A percentile compares a stretch with the other conserved stretches of the same genome.
Conservation (phyloP, 2,797 vertebrate genomes). For the Micropoecilia bifurca region DNA sequence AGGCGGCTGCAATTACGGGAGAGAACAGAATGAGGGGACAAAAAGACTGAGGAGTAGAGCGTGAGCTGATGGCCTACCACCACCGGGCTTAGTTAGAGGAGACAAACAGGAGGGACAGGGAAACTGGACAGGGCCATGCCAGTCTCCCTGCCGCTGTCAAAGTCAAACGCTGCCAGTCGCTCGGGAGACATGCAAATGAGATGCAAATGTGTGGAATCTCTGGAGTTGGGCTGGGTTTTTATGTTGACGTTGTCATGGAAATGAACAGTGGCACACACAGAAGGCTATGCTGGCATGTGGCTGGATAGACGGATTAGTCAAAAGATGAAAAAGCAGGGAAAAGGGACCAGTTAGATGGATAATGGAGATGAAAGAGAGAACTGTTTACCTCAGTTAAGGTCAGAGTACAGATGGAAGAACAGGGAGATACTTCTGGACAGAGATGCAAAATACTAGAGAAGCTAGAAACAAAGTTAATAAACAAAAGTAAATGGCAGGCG, state of each 20-base stretch:
- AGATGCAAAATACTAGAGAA: slow-evolving; percentile 50
- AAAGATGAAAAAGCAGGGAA: slow-evolving; percentile 27
- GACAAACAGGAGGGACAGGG: slow-evolving; percentile 15
- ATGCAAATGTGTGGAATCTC: slow-evolving; percentile 81
- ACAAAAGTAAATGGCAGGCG: slow-evolving; percentile 51
- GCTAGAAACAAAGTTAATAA: slow-evolving; percentile 54
- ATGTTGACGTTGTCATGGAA: slow-evolving; percentile 81
- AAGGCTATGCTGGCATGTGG: slow-evolving; percentile 41
- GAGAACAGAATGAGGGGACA: slow-evolving; percentile 5
- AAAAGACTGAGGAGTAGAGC: slow-evolving; percentile 21
- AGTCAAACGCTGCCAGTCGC: slow-evolving; percentile 78
- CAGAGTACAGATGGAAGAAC: slow-evolving; percentile 12
- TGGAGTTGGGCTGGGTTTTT: slow-evolving; percentile 67
- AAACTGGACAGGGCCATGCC: slow-evolving; percentile 55
- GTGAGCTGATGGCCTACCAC: slow-evolving; percentile 43
- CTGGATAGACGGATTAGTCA: slow-evolving; percentile 44
- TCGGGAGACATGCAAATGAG: slow-evolving; percentile 83
- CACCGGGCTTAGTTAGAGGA: slow-evolving; percentile 21
- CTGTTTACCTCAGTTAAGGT: slow-evolving; percentile 47
- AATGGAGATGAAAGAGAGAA: slow-evolving; percentile 61
- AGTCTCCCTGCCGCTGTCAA: slow-evolving; percentile 72
- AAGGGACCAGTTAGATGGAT: slow-evolving; percentile 34
- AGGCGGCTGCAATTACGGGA: slow-evolving; percentile 20
- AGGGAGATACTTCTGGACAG: slow-evolving; percentile 24
- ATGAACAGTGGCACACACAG: slow-evolving; percentile 64